phyloP scores from a whole-genome alignment of 2,888 invertebrate species.

The Watsonalla binaria region DNA sequence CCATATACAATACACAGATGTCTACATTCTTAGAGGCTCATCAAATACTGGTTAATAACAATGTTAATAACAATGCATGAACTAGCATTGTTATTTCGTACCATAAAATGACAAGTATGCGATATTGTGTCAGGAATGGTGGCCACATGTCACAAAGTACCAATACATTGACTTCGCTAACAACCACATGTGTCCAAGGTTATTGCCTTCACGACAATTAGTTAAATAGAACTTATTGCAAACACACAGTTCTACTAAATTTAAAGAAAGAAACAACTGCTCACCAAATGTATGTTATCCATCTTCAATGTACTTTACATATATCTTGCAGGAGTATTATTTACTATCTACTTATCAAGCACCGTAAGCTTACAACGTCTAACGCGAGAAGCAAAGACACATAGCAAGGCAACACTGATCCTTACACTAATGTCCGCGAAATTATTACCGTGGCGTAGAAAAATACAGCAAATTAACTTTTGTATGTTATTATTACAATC shows the following conservation, averaged over 20 bases:
- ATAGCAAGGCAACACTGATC: slow-evolving; percentile 76
- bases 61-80: too few relatives aligned
- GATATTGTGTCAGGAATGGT: slow-evolving; percentile 52
- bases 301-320: slow-evolving; percentile 24
- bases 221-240: slow-evolving; percentile 2
- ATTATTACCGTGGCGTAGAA: slow-evolving; percentile 52
- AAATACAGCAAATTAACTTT: slow-evolving; percentile 49
- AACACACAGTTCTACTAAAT: background rate
- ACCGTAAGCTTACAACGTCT: slow-evolving; percentile 66
- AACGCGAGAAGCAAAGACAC: slow-evolving; percentile 76
- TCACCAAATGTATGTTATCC: slow-evolving; percentile 43
- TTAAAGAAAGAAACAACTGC: slow-evolving; percentile 14
- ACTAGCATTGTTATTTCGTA: slow-evolving; percentile 11
- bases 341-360: slow-evolving; percentile 52
- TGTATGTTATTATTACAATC: slow-evolving; percentile 27
- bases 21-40: slow-evolving; percentile 3
- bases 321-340: slow-evolving; percentile 24
- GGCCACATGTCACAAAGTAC: slow-evolving; percentile 63
- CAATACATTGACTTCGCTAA: slow-evolving; percentile 52
- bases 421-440: slow-evolving; percentile 55
- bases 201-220: slow-evolving; percentile 43
- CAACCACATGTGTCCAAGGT: slow-evolving; percentile 65
- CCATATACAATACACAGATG: slow-evolving; percentile 7
- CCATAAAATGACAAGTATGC: slow-evolving; percentile 20
- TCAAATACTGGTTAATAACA: slow-evolving; percentile 12